Base-by-base conservation (phyloP, 2,797 vertebrate genomes). In the Erethizon dorsatum region DNA sequence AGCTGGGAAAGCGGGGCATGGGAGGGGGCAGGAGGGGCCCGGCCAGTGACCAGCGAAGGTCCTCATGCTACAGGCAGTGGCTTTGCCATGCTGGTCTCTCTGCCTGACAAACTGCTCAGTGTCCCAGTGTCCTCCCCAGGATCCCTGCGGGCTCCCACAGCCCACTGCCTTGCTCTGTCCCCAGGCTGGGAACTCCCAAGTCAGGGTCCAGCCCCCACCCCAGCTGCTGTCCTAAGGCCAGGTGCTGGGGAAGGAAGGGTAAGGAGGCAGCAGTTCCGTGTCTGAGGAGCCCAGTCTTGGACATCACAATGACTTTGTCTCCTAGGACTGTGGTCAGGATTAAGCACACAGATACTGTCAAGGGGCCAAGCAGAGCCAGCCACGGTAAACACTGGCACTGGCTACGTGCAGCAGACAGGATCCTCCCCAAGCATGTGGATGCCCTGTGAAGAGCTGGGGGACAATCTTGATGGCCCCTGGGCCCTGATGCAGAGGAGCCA, bases 311-410 rank as follows among this genome's bases (percentile, higher is more conserved):
- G 13, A 4, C 1, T 0, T 2, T 20, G 8, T 1, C 17, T 59
- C 28, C 71, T 63, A 7, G 75, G 11, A 10, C 14, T 20, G 15
- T 0, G n/a, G n/a, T 65, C 45, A 54, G 56, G 33, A 54, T 9
- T 8, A 6, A 22, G 8, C 14, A 31, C 61, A 28, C 11, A 14
- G 9, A 15, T 14, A 2, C 1, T 17, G 83, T 17, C 31, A 0
- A 1, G 86, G 37, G 7, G 52, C 4, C 1, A 37, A 26, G 28
- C 6, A 3, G 31, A 71, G 54, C 9, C 2, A 2, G 45, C 9
- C 17, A 2, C 0, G 5, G 69, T 0, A 6, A 22, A 24, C 4
- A 7, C 28, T 13, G 14, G 45, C 3, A n/a, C 13, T 5, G 18
- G 79, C 85, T 52, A 4, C 14, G 1, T 17, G 65, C 61, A 11